Percentiles rank a stretch among this genome's conserved stretches.
phyloP scores from a whole-genome alignment of 2,888 invertebrate genomes.

The Harmothoe impar region DNA sequence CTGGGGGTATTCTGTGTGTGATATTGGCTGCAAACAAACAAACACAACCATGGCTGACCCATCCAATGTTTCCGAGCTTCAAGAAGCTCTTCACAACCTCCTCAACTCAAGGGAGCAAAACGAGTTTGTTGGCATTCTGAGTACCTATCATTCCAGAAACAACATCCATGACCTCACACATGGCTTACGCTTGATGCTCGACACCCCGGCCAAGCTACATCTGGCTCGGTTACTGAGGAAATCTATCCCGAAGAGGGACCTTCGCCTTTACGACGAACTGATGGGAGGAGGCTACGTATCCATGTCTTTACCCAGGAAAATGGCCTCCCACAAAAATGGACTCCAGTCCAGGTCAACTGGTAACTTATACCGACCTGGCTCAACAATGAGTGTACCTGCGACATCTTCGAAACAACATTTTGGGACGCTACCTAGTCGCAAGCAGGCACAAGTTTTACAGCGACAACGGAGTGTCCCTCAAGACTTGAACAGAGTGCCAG shows the following conservation, averaged over 20 bases:
- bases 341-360: slow-evolving; percentile 49
- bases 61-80: slow-evolving; percentile 68
- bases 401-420: slow-evolving; percentile 1
- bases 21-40: not conserved
- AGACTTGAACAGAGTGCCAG: not conserved
- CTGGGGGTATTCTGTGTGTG: too few relatives aligned
- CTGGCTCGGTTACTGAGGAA: slow-evolving; percentile 74
- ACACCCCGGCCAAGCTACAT: slow-evolving; percentile 78
- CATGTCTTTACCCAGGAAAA: slow-evolving; percentile 23
- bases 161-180: slow-evolving; percentile 77
- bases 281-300: slow-evolving; percentile 55
- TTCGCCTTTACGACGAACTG: slow-evolving; percentile 72
- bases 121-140: slow-evolving; percentile 76
- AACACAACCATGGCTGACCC: slow-evolving; percentile 14
- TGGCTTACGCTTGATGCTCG: slow-evolving; percentile 75
- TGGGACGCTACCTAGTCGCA: slow-evolving; percentile 1
- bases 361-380: slow-evolving; percentile 37
- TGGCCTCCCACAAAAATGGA: slow-evolving; percentile 43
- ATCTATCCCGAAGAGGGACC: slow-evolving; percentile 76
- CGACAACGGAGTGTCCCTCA: slow-evolving; percentile 15
- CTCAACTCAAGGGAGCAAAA: slow-evolving; percentile 75
- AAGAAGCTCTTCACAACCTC: slow-evolving; percentile 76
- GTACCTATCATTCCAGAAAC: slow-evolving; percentile 75
- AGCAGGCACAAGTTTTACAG: not conserved
- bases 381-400: slow-evolving; percentile 57